Conservation (phyloP, 2,797 vertebrate species). For the Psittacula derbiana region DNA sequence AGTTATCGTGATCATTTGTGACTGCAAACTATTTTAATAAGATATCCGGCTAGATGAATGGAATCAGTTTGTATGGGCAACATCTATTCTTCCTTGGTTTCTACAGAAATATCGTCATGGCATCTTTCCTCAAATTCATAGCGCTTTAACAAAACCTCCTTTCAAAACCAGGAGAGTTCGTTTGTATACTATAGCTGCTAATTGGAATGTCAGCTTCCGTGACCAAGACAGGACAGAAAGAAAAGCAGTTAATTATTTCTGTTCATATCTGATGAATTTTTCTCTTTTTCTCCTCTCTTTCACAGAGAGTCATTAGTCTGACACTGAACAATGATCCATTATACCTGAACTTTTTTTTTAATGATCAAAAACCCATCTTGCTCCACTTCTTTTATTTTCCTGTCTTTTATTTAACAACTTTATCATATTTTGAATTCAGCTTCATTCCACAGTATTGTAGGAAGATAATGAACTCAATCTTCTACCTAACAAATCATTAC, state of each 20-base stretch:
- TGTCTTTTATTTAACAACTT: conserved; percentile 71
- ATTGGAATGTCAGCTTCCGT: conserved; percentile 75
- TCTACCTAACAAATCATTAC: conserved; percentile 53
- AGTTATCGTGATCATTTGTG: conserved; percentile 48
- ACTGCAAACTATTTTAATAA: conserved; percentile 77
- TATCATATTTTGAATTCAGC: conserved; percentile 73
- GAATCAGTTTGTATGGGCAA: conserved; percentile 50
- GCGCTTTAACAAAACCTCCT: conserved; percentile 67
- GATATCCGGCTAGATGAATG: conserved; percentile 50
- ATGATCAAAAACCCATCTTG: conserved; percentile 72
- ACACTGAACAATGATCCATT: conserved; percentile 73
- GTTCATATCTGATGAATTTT: conserved; percentile 77
- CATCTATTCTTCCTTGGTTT: conserved; percentile 63
- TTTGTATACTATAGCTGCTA: conserved; percentile 63
- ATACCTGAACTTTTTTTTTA: conserved; percentile 76
- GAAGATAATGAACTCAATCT: conserved; percentile 64
- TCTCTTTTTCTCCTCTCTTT: conserved; percentile 66
- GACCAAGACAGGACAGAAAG: conserved; percentile 63
- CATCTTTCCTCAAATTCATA: conserved; percentile 68
- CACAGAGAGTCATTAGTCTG: conserved; percentile 76
- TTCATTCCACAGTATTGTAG: conserved; percentile 41
- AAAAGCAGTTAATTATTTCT: conserved; percentile 80
- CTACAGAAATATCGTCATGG: conserved; percentile 64
- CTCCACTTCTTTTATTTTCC: conserved; percentile 66
- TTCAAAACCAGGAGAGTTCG: conserved; percentile 53